Conservation (phyloP, 2,888 invertebrate species). For the Punctoribates punctum region DNA sequence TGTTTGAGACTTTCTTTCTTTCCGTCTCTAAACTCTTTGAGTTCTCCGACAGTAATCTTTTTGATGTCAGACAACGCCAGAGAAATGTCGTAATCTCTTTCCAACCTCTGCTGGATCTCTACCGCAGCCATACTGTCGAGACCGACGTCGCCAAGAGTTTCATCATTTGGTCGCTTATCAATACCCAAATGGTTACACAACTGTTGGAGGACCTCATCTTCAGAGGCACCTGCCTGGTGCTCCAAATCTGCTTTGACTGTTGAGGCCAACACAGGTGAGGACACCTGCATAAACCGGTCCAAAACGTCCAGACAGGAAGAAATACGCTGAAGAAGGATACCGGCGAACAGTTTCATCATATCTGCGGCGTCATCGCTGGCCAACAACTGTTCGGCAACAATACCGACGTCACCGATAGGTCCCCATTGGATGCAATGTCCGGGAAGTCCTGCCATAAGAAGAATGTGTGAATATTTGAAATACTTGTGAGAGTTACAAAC, state of each 20-base stretch:
- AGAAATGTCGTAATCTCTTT: constrained; percentile 84
- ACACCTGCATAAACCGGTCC: constrained; percentile 83
- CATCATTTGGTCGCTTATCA: constrained; percentile 68
- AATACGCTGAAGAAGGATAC: constrained; percentile 93
- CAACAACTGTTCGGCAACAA: constrained; percentile 80
- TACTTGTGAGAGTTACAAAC: constrained; percentile 50
- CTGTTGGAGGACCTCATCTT: constrained; percentile 65
- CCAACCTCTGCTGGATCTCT: constrained; percentile 93
- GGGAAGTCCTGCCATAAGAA: constrained; percentile 25
- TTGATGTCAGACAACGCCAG: constrained; percentile 88
- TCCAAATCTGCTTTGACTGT: constrained; percentile 57
- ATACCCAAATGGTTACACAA: constrained; percentile 87
- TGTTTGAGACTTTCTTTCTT: constrained; percentile 49
- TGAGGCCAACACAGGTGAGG: constrained; percentile 64
- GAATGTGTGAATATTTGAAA: not conserved
- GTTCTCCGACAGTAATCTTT: constrained; percentile 70
- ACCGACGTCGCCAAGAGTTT: constrained; percentile 86
- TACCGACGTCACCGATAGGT: constrained; percentile 93
- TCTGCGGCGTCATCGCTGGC: constrained; percentile 66
- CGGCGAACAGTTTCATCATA: constrained; percentile 86
- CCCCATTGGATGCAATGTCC: constrained; percentile 92
- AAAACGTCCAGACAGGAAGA: constrained; percentile 81
- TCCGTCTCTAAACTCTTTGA: constrained; percentile 59
- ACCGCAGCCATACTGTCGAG: constrained; percentile 99
- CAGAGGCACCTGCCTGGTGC: constrained; percentile 50